Conservation (phyloP, 2,113 vertebrate species). For the Rhinopomastus cyanomelas region DNA sequence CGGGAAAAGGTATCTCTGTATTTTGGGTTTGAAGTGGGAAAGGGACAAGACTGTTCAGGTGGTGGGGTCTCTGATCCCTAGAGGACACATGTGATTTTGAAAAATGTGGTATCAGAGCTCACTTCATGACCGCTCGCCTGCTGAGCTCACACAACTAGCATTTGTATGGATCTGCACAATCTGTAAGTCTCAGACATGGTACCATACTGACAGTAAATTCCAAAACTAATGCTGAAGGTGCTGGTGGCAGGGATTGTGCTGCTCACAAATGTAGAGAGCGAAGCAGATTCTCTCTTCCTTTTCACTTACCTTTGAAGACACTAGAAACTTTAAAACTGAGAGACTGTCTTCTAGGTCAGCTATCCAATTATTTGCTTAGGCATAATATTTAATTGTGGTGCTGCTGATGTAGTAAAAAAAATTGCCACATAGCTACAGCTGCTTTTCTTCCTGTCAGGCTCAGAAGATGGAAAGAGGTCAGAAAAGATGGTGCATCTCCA, state of each 20-base stretch:
- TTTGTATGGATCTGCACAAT: background rate
- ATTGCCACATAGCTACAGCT: background rate
- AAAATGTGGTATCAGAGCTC: background rate
- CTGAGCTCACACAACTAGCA: background rate
- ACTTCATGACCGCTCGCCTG: background rate
- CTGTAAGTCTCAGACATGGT: background rate
- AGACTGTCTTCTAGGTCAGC: background rate
- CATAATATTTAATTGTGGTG: background rate
- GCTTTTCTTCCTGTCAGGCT: background rate
- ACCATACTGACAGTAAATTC: background rate
- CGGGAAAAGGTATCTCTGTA: slow-evolving; percentile 85
- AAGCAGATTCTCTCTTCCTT: background rate
- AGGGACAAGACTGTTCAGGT: background rate
- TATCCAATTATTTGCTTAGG: background rate
- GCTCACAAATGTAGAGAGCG: background rate
- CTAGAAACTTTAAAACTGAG: background rate
- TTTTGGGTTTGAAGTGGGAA: background rate
- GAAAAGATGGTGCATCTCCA: background rate
- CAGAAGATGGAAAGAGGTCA: background rate
- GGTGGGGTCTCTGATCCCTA: background rate
- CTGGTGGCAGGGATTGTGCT: background rate
- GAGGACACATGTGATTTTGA: background rate
- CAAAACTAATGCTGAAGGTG: background rate
- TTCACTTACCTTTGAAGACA: background rate
- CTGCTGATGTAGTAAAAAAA: background rate